Evolutionary conservation across 1,140 invertebrate species (phyloP), one percentile per base, ranked within the genome.

Genomic region (Globodera ellingtonae): DNA sequence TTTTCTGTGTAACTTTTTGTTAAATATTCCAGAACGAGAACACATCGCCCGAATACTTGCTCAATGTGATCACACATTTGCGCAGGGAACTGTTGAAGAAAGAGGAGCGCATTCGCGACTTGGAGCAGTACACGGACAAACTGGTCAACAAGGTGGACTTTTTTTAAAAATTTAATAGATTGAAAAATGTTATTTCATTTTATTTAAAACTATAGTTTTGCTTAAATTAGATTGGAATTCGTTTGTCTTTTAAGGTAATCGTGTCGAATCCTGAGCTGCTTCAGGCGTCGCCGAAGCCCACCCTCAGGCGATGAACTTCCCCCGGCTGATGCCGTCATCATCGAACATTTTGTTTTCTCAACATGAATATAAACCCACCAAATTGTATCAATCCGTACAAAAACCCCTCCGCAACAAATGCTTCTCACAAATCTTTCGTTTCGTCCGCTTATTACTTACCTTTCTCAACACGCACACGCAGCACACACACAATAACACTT

Each of bases 41-140:
- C 66, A 79, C 83, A 35, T 85, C 83, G 18, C 73, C 81, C 18
- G 83, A 85, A 13, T 72, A 84, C 24, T 70, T 84, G 48, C 80
- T 85, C 13, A 73, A 83, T 48, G 84, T 84, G n/a, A 85, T 84
- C 24, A 67, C 78, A 65, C 83, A 84, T 70, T 65, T 84, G 56
- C 65, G 75, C 35, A 85, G 73, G 59, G 83, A 84, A 48, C 65
- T 82, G 44, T 24, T 56, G 44, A 69, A 76, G 24, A 84, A 84
- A 44, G 83, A 84, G 50, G 47, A 78, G 50, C 56, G 84, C 24
- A 84, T 84, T 48, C 78, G 78, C 65, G 84, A 86, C 74, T 50
- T 84, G 44, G 84, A 84, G 75, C 70, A 73, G 47, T 84, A 84
- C 21, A 76, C 80, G 15, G 83, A 79, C 62, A 75, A 78, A 52